These are phyloP conservation scores for Aldabrachelys gigantea DNA, from an alignment of 2,113 vertebrate genomes.

Conservation along the genomic window DNA sequence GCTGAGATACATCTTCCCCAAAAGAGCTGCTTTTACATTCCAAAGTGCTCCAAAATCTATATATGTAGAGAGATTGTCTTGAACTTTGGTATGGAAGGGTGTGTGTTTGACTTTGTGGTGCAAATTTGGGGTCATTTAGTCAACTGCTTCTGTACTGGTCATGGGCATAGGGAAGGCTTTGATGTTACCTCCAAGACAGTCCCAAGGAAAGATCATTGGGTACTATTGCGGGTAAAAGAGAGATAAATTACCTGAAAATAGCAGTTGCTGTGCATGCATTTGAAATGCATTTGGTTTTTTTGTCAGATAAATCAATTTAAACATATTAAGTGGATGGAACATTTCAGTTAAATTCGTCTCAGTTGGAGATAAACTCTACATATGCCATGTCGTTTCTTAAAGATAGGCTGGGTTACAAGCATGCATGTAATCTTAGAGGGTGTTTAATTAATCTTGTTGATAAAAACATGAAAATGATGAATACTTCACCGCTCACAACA, in stretches of 20 bases:
- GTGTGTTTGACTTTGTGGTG: no score
- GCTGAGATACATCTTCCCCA: neutral
- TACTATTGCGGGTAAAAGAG: neutral
- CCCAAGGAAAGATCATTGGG: neutral
- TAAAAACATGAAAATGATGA: conserved; percentile 58
- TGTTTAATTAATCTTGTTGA: conserved; percentile 65
- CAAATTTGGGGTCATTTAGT: no score
- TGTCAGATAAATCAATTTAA: conserved; percentile 1
- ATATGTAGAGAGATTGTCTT: no score
- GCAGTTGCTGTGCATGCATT: neutral
- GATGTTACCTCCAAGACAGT: neutral
- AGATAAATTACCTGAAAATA: neutral
- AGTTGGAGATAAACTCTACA: conserved; percentile 21
- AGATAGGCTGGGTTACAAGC: conserved; percentile 30
- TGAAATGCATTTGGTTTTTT: neutral
- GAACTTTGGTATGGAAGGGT: no score
- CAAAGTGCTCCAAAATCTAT: no score
- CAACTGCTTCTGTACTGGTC: neutral
- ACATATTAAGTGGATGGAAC: conserved; percentile 4
- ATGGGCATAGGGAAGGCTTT: neutral
- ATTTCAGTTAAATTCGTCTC: conserved; percentile 33
- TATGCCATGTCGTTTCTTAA: neutral
- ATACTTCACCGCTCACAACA: conserved; percentile 38
- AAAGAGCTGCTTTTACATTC: neutral
- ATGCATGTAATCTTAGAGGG: conserved; percentile 11